A percentile compares a stretch with the other conserved stretches of the same genome.
These are phyloP conservation scores for Drosophila silvestris DNA, from an alignment of 2,888 invertebrate genomes.

Conservation along the genomic window DNA sequence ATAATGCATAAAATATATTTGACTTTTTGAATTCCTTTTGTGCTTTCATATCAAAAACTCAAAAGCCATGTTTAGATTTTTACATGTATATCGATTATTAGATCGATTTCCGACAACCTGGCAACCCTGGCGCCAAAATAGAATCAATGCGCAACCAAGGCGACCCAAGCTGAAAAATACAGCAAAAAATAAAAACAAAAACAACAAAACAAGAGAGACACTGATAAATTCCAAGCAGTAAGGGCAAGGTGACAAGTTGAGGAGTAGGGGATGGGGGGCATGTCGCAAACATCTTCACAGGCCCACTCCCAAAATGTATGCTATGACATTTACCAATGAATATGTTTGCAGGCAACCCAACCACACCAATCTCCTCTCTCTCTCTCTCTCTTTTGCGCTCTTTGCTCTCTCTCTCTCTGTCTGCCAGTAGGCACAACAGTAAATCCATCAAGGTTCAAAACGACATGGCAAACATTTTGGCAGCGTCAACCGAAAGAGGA, in stretches of 20 bases:
- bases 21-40: neutral
- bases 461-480: constrained; percentile 70
- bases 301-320: constrained; percentile 61
- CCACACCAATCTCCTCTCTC: neutral
- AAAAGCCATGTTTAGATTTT: neutral
- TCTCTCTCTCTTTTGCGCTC: neutral
- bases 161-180: constrained; percentile 18
- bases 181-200: neutral
- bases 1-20: neutral
- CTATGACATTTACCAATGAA: constrained; percentile 48
- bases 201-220: constrained; percentile 2
- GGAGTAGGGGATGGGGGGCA: neutral
- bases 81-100: constrained; percentile 29
- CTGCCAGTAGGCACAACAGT: constrained; percentile 15
- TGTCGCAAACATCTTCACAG: constrained; percentile 8
- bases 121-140: constrained; percentile 49
- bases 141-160: constrained; percentile 59
- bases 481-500: constrained; percentile 23
- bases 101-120: constrained; percentile 29
- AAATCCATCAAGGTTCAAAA: constrained; percentile 70
- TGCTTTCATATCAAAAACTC: neutral
- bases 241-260: constrained; percentile 1
- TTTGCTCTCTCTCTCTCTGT: neutral
- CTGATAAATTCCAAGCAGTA: neutral
- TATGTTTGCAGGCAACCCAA: constrained; percentile 10